Base-by-base conservation (phyloP, 2,113 vertebrate species). In the Salvelinus alpinus region DNA sequence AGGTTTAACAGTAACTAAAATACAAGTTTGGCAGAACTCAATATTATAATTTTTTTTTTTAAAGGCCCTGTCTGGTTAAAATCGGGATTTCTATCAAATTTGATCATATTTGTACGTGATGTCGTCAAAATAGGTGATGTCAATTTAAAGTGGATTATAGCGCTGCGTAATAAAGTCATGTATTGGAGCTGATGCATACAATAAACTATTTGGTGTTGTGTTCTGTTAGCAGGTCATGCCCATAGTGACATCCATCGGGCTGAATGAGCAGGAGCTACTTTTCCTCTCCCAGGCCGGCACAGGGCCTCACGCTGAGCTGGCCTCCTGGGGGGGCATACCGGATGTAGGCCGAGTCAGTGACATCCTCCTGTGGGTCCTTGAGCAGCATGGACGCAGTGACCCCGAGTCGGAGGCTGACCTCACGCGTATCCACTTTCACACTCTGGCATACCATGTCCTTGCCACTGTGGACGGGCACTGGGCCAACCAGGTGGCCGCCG, bases 221-320 rank as follows among this genome's bases (percentile, higher is more conserved):
- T 94, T 83, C 81, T 91, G 95, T 98, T 96, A 98, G 96, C 97
- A 99, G 98, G 94, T 99, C 90, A 94, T 99, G 82, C 96, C 95
- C 64, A 89, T 95, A n/a, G 96, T 99, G 84, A 95, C 94, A 82
- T 99, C 98, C 71, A 93, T 99, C 0, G 98, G 98, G 57, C 93
- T 99, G 90, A 99, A 99, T 0, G 98, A 99, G 64, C 97, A 99
- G 91, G 98, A 99, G 91, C 94, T 99, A 85, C 92, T 99, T 2
- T 99, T 99, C 91, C 94, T 99, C 64, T 95, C 95, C 0, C 97
- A 98, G 90, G 91, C 96, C 0, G 95, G 94, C 0, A 86, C 89
- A 0, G 98, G 98, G 2, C 97, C 98, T 31, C 95, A 99, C 0
- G 88, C 95, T 0, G 90, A 94, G 0, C 72, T 96, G 0, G 1